Base-by-base conservation (phyloP, 2,113 vertebrate species). In the Henicopernis longicauda region DNA sequence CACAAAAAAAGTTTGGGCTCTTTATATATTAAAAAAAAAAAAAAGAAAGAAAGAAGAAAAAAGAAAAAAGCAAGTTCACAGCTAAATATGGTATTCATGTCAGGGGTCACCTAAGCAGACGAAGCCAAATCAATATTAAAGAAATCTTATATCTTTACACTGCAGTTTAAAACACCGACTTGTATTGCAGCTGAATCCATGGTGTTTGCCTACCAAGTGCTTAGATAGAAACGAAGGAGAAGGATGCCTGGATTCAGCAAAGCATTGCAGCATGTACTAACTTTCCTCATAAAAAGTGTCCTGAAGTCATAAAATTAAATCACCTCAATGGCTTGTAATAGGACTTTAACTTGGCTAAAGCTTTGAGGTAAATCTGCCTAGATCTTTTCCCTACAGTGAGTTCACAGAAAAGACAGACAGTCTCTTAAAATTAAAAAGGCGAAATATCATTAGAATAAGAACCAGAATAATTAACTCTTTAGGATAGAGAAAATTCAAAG, bases 271-370 rank as follows among this genome's bases (percentile, higher is more conserved):
- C 62, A 52, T 63, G 54, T 70, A 82, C 78, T 80, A 90, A 77
- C 85, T 90, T 91, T 66, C 21, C 50, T 77, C 71, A 77, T 83
- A 76, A 87, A 89, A 94, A 86, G 9, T 70, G 66, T 76, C 84
- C 62, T 42, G 32, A 97, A 92, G 89, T 95, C 79, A 96, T 87
- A 94, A 91, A 94, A 94, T 77, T 82, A 96, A 92, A 95, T 92
- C 88, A 93, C 34, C 66, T 86, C 72, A 84, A 47, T 72, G 61
- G 69, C 77, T 95, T 81, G 73, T 94, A 95, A 87, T 69, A 94
- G 95, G 79, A 91, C 65, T 93, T 71, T 63, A 85, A 85, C 87
- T 91, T 67, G 25, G 81, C 61, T 93, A n/a, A 91, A 89, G 78
- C 81, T 87, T 52, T 57, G 70, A 89, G 81, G 70, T 74, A 85